Evolutionary conservation across 2,888 invertebrate species (phyloP).

Genomic region (Cheilosia impressa): DNA sequence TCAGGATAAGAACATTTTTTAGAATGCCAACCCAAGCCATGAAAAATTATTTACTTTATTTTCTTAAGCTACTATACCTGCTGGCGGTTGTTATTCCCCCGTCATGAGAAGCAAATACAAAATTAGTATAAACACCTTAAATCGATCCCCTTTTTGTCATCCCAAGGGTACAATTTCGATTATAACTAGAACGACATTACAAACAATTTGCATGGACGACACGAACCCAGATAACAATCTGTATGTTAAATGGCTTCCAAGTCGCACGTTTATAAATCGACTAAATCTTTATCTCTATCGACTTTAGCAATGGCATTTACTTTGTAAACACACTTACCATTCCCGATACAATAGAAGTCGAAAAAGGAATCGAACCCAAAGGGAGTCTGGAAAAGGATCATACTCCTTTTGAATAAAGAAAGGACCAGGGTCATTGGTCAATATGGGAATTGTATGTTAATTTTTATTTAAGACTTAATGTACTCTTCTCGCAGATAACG

Average conservation of each 20-base stretch:
- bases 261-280: conserved; percentile 55
- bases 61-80: background rate
- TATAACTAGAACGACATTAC: conserved; percentile 50
- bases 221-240: conserved; percentile 57
- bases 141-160: conserved; percentile 32
- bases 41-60: no score
- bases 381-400: background rate
- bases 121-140: conserved; percentile 53
- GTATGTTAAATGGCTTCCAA: conserved; percentile 52
- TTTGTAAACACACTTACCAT: conserved; percentile 15
- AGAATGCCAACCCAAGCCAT: no score
- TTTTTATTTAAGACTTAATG: conserved; percentile 2
- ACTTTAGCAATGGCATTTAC: background rate
- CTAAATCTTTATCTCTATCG: conserved; percentile 32
- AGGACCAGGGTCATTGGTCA: conserved; percentile 21
- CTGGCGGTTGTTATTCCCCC: conserved; percentile 29
- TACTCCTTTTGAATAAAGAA: conserved; percentile 18
- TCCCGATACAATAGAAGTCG: conserved; percentile 41
- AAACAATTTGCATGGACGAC: conserved; percentile 62
- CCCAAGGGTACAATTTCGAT: conserved; percentile 53
- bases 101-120: conserved; percentile 25
- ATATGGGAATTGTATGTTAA: conserved; percentile 34
- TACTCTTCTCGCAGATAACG: conserved; percentile 6
- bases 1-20: conserved; percentile 11
- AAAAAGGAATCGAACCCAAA: conserved; percentile 35